Conservation (phyloP, 1,140 invertebrate genomes). For the Octopus bimaculoides region DNA sequence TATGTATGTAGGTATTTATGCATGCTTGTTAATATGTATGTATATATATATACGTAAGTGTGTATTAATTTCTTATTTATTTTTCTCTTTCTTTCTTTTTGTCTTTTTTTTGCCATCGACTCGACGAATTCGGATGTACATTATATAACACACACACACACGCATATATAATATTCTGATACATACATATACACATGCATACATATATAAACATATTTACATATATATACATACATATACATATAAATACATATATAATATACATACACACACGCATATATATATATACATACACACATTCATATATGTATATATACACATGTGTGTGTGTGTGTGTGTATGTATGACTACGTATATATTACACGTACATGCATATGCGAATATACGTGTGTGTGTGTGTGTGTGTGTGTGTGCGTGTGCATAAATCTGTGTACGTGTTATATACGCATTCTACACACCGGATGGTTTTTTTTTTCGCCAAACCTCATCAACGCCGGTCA, state of each 20-base stretch:
- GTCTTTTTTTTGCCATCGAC: too few relatives aligned
- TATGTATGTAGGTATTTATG: too few relatives aligned
- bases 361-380: constrained; percentile 11
- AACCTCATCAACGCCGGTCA: constrained; percentile 3
- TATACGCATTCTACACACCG: constrained; percentile 11
- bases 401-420: constrained; percentile 5
- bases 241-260: too few relatives aligned
- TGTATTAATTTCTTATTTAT: too few relatives aligned
- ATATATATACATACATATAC: too few relatives aligned
- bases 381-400: constrained; percentile 14
- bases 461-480: constrained; percentile 16
- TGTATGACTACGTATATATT: background rate
- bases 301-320: constrained; percentile 20
- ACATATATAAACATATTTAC: too few relatives aligned
- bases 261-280: constrained; percentile 18
- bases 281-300: constrained; percentile 26
- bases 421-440: background rate
- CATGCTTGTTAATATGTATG: too few relatives aligned
- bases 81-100: too few relatives aligned
- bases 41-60: too few relatives aligned
- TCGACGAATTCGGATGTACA: too few relatives aligned
- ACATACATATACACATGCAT: too few relatives aligned
- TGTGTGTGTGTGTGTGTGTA: constrained; percentile 12
- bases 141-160: background rate
- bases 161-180: too few relatives aligned